Evolutionary conservation across 2,797 vertebrate genomes (phyloP), one percentile per base, ranked within the genome.

Genomic region (Aldrovandia affinis): DNA sequence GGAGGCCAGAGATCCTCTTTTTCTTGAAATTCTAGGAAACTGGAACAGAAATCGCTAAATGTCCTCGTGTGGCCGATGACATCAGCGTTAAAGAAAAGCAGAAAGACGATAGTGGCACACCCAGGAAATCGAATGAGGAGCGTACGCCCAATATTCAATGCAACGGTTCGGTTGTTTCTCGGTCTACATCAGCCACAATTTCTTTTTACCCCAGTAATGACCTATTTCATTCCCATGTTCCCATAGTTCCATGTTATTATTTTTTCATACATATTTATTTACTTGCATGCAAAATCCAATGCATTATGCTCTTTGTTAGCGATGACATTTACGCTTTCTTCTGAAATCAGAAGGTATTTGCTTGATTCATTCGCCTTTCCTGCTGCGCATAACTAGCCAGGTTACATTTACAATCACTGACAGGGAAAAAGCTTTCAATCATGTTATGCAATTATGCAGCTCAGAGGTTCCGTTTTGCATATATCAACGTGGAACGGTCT

Each of bases 341-440:
- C 10, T 77, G 42, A 47, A 77, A 47, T n/a, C 20, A 10, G 42
- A 77, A 77, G 42, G 42, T 15, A 22, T 77, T 77, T 20, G 22
- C 42, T 47, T 44, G 73, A 77, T 77, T 25, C 73, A 77, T 77
- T 9, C 5, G 68, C 36, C 9, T 15, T 77, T n/a, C 42, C 73
- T 4, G 25, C 73, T 22, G 73, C 7, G 73, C 22, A n/a, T 77
- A 77, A 77, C 73, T 77, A 77, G 73, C 73, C 73, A 77, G 73
- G 73, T 77, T n/a, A 47, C 73, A 18, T n/a, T 77, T 20, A 77
- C 54, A 81, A 81, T 59, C 52, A 81, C 30, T 39, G 55, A 61
- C 30, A 42, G 54, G 10, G 73, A 30, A 80, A 81, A 81, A 81
- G 79, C 79, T 61, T 39, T 81, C 79, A 81, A 59, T 81, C 79